Evolutionary conservation across 2,888 invertebrate genomes (phyloP).

Genomic region (Melanostoma scalare): DNA sequence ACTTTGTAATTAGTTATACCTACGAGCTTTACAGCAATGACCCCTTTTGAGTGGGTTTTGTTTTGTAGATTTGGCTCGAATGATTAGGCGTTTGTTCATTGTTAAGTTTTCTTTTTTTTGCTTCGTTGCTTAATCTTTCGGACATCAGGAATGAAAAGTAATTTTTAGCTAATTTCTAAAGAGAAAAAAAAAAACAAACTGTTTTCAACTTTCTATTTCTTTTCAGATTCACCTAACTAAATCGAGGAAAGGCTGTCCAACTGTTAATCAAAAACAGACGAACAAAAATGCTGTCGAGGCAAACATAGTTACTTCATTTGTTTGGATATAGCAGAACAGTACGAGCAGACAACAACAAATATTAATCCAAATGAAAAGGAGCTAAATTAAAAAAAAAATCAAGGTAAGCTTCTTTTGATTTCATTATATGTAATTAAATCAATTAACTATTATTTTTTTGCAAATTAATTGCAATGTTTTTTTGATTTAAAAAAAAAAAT

Average conservation of each 20-base stretch:
- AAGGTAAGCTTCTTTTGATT: conserved; percentile 43
- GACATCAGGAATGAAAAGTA: conserved; percentile 34
- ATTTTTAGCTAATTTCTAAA: conserved; percentile 13
- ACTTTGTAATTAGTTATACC: conserved; percentile 8
- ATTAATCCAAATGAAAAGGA: conserved; percentile 55
- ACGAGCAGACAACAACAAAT: conserved; percentile 1
- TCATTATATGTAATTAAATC: not conserved
- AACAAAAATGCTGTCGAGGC: conserved; percentile 41
- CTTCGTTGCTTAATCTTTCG: conserved; percentile 22
- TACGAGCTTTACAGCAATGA: conserved; percentile 35
- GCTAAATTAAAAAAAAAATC: conserved; percentile 28
- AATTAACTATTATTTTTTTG: not conserved
- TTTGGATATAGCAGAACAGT: conserved; percentile 32
- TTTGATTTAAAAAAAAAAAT: too few species aligned
- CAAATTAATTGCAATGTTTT: too few species aligned
- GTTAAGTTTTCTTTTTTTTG: conserved; percentile 2
- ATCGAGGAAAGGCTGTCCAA: conserved; percentile 33
- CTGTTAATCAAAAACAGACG: conserved; percentile 24
- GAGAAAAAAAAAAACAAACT: conserved; percentile 9
- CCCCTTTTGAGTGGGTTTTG: conserved; percentile 21
- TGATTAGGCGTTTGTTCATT: conserved; percentile 22
- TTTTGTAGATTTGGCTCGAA: conserved; percentile 14
- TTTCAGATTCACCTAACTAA: conserved; percentile 52
- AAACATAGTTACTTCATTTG: conserved; percentile 27
- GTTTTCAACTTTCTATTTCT: conserved; percentile 62